A percentile compares a stretch with the other conserved stretches of the same genome.
Conservation (phyloP, 2,888 invertebrate species). For the Mythimna loreyi region DNA sequence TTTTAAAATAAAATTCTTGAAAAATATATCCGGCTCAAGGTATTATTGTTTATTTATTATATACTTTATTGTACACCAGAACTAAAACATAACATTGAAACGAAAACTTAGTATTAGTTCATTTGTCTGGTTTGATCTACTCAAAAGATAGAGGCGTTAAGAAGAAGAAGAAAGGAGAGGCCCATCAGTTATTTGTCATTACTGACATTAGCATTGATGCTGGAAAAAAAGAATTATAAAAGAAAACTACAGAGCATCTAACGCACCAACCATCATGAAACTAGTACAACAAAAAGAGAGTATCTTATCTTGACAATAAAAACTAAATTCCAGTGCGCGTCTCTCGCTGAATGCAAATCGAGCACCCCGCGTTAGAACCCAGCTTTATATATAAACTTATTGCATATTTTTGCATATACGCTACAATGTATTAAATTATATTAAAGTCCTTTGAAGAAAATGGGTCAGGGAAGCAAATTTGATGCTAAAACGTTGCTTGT, state of each 20-base stretch:
- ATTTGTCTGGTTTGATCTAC: too few relatives aligned
- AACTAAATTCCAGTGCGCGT: conserved; percentile 69
- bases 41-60: too few relatives aligned
- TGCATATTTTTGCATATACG: conserved; percentile 67
- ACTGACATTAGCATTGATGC: too few relatives aligned
- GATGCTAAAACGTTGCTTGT: conserved; percentile 46
- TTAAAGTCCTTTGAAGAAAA: conserved; percentile 56
- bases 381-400: conserved; percentile 66
- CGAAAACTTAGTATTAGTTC: too few relatives aligned
- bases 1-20: too few relatives aligned
- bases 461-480: conserved; percentile 60
- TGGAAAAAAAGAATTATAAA: too few relatives aligned
- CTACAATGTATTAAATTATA: conserved; percentile 60
- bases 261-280: conserved; percentile 30
- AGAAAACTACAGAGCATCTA: conserved; percentile 18
- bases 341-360: conserved; percentile 72
- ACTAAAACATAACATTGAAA: too few relatives aligned
- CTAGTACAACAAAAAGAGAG: conserved; percentile 58
- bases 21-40: too few relatives aligned
- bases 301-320: conserved; percentile 74
- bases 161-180: too few relatives aligned
- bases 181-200: too few relatives aligned
- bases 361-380: conserved; percentile 58
- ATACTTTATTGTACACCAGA: too few relatives aligned
- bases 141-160: too few relatives aligned